Base-by-base conservation (phyloP, 2,113 vertebrate genomes). In the Echinops telfairi region DNA sequence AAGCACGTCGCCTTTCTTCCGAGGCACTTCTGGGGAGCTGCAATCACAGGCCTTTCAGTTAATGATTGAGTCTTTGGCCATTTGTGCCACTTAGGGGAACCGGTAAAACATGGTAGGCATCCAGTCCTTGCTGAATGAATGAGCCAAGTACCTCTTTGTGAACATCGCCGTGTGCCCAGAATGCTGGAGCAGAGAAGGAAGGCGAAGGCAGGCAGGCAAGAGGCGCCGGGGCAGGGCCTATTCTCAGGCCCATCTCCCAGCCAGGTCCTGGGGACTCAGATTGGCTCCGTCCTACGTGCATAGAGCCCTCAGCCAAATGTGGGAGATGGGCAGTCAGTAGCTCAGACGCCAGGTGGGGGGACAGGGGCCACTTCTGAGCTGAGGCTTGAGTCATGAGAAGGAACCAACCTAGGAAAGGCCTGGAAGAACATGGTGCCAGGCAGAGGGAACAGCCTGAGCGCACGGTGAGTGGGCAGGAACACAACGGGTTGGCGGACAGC, bases 401-500 rank as follows among this genome's bases (percentile, higher is more conserved):
- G 77, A 81, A 53, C 43, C 47, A 38, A 66, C 5, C 12, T 38
- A 3, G 53, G 23, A 31, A 60, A 25, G 20, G 22, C 22, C 14
- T 22, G 53, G 22, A 8, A 40, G 53, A 31, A 31, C 33, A 16
- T 4, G 40, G 80, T 3, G 60, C 7, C 25, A 40, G 33, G 70
- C 81, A 78, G 53, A 27, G n/a, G 19, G 33, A 68, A n/a, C 10
- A 16, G 23, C 43, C 0, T 0, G 2, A 60, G 29, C 19, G 19
- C 29, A 3, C 10, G 40, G 2, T 0, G 17, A 79, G 80, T 27
- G 14, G 70, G 53, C 11, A 0, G 0, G 33, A 43, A 71, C 43
- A 29, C 82, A 25, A 62, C 17, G 12, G 17, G 0, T 1, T 3
- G 20, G 22, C 29, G 58, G 27, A 27, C 11, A 0, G 6, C 0